Evolutionary conservation across 2,888 invertebrate genomes (phyloP).

Genomic region (Hypselothyrea guttata): DNA sequence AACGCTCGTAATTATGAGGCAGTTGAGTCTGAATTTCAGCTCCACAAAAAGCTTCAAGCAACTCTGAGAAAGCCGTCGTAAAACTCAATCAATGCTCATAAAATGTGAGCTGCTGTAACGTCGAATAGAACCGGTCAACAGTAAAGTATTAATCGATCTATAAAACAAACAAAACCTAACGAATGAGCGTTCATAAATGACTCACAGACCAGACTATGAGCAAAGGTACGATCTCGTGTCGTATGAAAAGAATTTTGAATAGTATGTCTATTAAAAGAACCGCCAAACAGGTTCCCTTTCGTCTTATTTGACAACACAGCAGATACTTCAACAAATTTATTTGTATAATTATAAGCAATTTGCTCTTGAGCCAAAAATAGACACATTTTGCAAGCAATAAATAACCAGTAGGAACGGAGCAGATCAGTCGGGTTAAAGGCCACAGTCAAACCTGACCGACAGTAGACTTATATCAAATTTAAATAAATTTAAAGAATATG

Average conservation of each 20-base stretch:
- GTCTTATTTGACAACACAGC: no score
- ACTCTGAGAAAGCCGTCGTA: conserved; percentile 30
- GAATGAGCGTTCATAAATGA: conserved; percentile 6
- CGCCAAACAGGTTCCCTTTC: conserved; percentile 1
- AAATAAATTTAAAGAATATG: no score
- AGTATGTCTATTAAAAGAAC: not conserved
- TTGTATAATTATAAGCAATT: no score
- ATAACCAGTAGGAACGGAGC: not conserved
- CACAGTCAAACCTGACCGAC: no score
- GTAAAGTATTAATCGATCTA: conserved; percentile 1
- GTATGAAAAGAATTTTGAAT: conserved; percentile 17
- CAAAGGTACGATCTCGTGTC: no score
- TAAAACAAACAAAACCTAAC: conserved; percentile 5
- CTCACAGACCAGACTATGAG: no score
- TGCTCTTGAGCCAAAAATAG: no score
- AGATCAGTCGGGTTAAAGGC: no score
- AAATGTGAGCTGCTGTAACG: conserved; percentile 29
- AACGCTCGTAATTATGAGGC: conserved; percentile 28
- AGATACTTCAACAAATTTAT: no score
- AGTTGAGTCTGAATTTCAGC: conserved; percentile 2
- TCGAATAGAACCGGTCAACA: conserved; percentile 4
- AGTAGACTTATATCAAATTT: no score
- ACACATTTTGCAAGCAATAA: no score
- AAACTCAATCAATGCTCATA: conserved; percentile 25
- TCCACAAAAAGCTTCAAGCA: conserved; percentile 21